Evolutionary conservation across 2,113 vertebrate genomes (phyloP), one percentile per base, ranked within the genome.

Genomic region (Callospermophilus lateralis): DNA sequence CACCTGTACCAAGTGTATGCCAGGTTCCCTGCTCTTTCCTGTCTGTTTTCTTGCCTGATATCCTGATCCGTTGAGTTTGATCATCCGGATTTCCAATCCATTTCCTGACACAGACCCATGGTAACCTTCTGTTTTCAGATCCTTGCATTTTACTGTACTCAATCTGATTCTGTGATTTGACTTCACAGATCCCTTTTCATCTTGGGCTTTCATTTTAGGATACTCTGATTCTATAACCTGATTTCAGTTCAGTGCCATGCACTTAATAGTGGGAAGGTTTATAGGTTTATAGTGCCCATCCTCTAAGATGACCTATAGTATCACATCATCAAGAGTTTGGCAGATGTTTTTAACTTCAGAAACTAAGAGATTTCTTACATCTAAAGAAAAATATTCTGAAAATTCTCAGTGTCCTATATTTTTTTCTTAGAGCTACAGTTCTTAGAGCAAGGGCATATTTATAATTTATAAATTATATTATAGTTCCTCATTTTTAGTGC

Each of bases 281-380:
- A 24, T 22, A 37, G 58, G 39, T 77, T 45, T 45, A 45, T 70
- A 30, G 39, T 61, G 19, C 51, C 37, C 4, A 61, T 53, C 42
- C 37, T 92, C 53, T 84, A 65, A 48, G 58, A 79, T 89, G 72
- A 53, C 37, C 53, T 63, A 17, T 53, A 26, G 26, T 39, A 13
- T 61, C 32, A 61, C 13, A 84, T 63, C 51, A 89, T 78, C 51
- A 83, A 88, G 34, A 93, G 51, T 26, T 76, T 84, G 34, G 51
- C 51, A 89, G 34, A 51, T 81, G 45, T 37, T 88, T 92, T 88
- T 76, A 88, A 74, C n/a, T 58, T 83, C 84, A 77, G 26, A 83
- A 39, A 65, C 34, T 51, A 24, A 70, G 70, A 72, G 32, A 84
- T 42, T 34, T 16, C 28, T 84, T 89, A 77, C 61, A 20, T 77